Evolutionary conservation across 2,113 vertebrate species (phyloP).

Genomic region (Spilogale gracilis): DNA sequence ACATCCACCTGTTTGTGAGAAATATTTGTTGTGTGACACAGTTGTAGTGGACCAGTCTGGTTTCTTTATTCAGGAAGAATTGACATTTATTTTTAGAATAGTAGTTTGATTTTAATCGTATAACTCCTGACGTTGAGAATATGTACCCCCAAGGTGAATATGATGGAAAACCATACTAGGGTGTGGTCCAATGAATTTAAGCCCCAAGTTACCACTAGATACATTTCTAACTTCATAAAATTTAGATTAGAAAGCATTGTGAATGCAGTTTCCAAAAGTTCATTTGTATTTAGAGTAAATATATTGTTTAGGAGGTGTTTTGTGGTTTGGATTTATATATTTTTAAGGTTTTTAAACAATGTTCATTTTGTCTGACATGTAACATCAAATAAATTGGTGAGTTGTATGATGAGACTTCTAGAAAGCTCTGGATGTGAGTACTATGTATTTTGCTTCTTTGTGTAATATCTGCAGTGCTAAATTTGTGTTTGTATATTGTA

Average conservation of each 20-base stretch:
- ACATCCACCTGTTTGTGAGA: conserved; percentile 81
- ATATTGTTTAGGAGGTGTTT: conserved; percentile 81
- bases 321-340: conserved; percentile 84
- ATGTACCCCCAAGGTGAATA: neutral
- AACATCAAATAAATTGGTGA: conserved; percentile 81
- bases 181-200: conserved; percentile 65
- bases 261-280: conserved; percentile 73
- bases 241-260: conserved; percentile 76
- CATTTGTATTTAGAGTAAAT: conserved; percentile 81
- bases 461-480: conserved; percentile 67
- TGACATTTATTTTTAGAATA: conserved; percentile 55
- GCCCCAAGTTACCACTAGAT: conserved; percentile 66
- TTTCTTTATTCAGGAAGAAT: conserved; percentile 41
- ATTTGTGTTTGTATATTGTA: conserved; percentile 65
- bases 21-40: conserved; percentile 74
- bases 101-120: conserved; percentile 56
- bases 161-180: neutral
- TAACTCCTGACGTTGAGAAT: conserved; percentile 57
- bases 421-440: conserved; percentile 75
- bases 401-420: conserved; percentile 75
- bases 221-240: conserved; percentile 69
- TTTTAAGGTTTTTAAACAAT: conserved; percentile 78
- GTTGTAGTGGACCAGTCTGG: conserved; percentile 11
- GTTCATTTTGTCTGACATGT: conserved; percentile 84
- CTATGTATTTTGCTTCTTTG: conserved; percentile 72